A percentile compares a stretch with the other conserved stretches of the same genome.
Evolutionary conservation across 2,797 vertebrate genomes (phyloP).

Genomic region (Lophotriccus pileatus): DNA sequence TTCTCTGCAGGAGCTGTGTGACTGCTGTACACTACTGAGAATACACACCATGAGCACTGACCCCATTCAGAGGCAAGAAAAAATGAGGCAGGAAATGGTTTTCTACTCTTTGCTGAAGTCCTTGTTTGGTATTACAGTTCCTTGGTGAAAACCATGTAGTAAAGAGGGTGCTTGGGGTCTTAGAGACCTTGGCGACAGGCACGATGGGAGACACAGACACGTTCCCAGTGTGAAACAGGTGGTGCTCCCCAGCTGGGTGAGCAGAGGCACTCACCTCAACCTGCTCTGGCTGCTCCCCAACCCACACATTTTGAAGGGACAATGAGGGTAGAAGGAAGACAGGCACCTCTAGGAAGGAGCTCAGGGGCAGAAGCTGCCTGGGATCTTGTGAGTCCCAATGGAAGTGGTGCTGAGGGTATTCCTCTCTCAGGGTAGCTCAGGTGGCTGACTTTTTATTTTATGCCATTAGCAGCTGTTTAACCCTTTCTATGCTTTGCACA

Average conservation of each 20-base stretch:
- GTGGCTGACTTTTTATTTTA: neutral
- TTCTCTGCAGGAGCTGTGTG: neutral
- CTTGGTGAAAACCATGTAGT: neutral
- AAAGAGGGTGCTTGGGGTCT: rapidly evolving
- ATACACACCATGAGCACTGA: neutral
- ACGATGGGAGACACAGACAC: neutral
- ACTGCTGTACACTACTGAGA: neutral
- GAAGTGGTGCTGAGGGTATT: neutral
- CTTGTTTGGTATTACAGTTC: neutral
- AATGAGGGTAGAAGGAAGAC: neutral
- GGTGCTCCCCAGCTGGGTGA: rapidly evolving
- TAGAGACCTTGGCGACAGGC: neutral
- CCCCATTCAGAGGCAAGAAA: neutral
- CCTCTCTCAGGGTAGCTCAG: neutral
- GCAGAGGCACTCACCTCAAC: no score
- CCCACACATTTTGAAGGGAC: neutral
- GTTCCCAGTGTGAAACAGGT: rapidly evolving
- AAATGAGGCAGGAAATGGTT: rapidly evolving
- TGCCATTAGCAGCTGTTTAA: neutral
- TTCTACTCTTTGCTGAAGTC: neutral
- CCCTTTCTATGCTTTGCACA: neutral
- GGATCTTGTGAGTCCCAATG: rapidly evolving
- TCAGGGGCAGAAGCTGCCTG: neutral
- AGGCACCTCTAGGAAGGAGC: neutral
- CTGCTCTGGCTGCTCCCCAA: neutral